A percentile compares a stretch with the other conserved stretches of the same genome.
Conservation (phyloP, 1,140 invertebrate species). For the Trichonephila inaurata region DNA sequence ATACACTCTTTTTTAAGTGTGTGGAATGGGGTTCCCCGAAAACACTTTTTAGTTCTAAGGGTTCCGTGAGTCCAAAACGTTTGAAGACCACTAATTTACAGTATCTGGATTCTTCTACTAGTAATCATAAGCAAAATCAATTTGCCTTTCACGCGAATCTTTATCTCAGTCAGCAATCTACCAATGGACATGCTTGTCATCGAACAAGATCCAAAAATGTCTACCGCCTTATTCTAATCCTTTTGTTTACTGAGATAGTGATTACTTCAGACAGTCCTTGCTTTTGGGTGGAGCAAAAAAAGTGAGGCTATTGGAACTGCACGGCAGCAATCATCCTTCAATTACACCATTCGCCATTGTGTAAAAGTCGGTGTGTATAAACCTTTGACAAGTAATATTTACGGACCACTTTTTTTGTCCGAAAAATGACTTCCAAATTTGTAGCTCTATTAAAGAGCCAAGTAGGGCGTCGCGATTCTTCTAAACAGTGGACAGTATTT, state of each 20-base stretch:
- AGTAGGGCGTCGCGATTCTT: slow-evolving; percentile 44
- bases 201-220: slow-evolving; percentile 1
- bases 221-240: background rate
- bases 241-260: background rate
- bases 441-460: slow-evolving; percentile 36
- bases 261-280: background rate
- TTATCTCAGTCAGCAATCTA: no score
- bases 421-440: slow-evolving; percentile 37
- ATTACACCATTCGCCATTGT: slow-evolving; percentile 34
- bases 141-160: no score
- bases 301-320: background rate
- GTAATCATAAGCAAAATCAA: no score
- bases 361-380: background rate
- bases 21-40: no score
- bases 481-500: slow-evolving; percentile 7
- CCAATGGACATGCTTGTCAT: background rate
- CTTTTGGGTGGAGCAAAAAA: background rate
- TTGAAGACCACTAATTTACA: no score
- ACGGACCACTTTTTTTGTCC: slow-evolving; percentile 35
- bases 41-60: no score
- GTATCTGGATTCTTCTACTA: no score
- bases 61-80: no score
- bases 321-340: background rate
- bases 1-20: no score
- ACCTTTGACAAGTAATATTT: slow-evolving; percentile 32